These are phyloP conservation scores for Sceliomorpha sp. DNA, from an alignment of 2,888 invertebrate genomes.

Conservation along the genomic window DNA sequence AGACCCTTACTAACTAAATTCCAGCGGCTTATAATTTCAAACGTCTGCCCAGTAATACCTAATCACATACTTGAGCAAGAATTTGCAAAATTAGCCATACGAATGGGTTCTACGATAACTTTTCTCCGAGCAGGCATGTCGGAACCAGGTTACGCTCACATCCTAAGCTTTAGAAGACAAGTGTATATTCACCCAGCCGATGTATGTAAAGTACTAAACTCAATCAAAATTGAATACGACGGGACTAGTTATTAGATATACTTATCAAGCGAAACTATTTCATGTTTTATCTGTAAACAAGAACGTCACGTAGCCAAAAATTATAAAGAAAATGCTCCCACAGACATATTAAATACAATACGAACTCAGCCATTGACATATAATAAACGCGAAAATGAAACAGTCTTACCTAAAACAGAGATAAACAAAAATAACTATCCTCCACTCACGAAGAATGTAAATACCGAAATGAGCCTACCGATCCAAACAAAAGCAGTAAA, in stretches of 20 bases:
- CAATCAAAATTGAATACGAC: slow-evolving; percentile 38
- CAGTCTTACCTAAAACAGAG: too few species aligned
- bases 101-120: slow-evolving; percentile 37
- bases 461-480: too few species aligned
- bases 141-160: slow-evolving; percentile 36
- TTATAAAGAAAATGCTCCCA: slow-evolving; percentile 12
- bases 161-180: slow-evolving; percentile 39
- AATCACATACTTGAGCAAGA: slow-evolving; percentile 36
- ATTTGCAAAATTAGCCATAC: slow-evolving; percentile 35
- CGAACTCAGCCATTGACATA: background rate
- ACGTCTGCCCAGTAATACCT: slow-evolving; percentile 54
- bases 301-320: slow-evolving; percentile 17
- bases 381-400: background rate
- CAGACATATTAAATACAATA: slow-evolving; percentile 3
- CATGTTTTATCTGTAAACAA: slow-evolving; percentile 37
- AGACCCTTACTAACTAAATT: slow-evolving; percentile 37
- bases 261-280: slow-evolving; percentile 20
- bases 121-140: slow-evolving; percentile 45
- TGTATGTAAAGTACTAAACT: slow-evolving; percentile 24
- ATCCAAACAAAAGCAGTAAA: too few species aligned
- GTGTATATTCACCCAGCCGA: slow-evolving; percentile 41
- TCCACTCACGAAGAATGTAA: too few species aligned
- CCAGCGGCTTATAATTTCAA: slow-evolving; percentile 45
- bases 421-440: too few species aligned
- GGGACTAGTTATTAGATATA: slow-evolving; percentile 46